Percentiles rank a stretch among this genome's conserved stretches.
Conservation (phyloP, 2,888 invertebrate species). For the Platycheirus rosarum region DNA sequence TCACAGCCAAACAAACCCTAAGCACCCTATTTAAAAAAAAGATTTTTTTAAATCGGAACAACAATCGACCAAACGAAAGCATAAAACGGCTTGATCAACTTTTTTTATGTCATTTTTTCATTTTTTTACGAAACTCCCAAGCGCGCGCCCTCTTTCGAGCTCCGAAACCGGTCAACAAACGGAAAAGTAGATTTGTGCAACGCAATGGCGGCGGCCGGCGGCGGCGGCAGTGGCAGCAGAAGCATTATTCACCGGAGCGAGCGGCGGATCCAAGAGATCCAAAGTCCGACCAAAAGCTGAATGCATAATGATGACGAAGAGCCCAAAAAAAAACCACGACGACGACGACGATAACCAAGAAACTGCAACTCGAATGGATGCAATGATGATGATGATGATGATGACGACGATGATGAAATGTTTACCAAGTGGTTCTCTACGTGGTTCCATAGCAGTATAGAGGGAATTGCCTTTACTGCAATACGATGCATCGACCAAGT, state of each 20-base stretch:
- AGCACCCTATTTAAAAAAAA: conserved; percentile 22
- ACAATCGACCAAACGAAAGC: conserved; percentile 51
- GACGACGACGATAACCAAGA: conserved; percentile 30
- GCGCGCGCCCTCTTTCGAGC: conserved; percentile 61
- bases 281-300: conserved; percentile 59
- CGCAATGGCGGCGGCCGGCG: conserved; percentile 29
- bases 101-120: conserved; percentile 25
- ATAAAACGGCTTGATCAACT: conserved; percentile 58
- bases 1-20: conserved; percentile 3
- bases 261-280: conserved; percentile 50
- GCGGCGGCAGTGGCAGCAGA: too few relatives aligned
- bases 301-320: conserved; percentile 61
- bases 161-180: conserved; percentile 66
- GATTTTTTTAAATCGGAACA: conserved; percentile 26
- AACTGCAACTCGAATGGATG: conserved; percentile 50
- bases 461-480: conserved; percentile 60
- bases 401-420: conserved; percentile 67
- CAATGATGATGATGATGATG: conserved; percentile 25
- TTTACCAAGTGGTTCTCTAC: conserved; percentile 68
- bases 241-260: conserved; percentile 12
- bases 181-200: conserved; percentile 70
- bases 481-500: conserved; percentile 50
- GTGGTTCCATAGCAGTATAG: conserved; percentile 22
- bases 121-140: conserved; percentile 59
- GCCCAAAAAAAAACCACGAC: conserved; percentile 15